Conservation (phyloP, 2,797 vertebrate species). For the Micropoecilia bifurca region DNA sequence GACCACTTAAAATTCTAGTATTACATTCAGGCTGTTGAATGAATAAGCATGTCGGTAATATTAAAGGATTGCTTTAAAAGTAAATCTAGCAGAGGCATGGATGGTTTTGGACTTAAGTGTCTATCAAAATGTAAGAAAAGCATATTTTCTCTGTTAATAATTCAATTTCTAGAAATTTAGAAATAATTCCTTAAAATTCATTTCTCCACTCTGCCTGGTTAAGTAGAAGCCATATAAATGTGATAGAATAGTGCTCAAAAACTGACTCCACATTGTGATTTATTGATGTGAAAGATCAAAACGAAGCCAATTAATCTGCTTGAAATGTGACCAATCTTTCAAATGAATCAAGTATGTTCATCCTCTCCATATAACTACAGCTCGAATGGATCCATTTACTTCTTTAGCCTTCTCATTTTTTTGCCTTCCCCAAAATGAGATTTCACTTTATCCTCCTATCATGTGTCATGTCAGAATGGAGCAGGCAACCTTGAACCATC, state of each 20-base stretch:
- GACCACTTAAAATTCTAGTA: not conserved
- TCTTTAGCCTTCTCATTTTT: slow-evolving; percentile 41
- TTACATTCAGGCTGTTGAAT: not conserved
- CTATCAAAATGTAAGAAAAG: slow-evolving; percentile 4
- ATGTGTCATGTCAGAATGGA: slow-evolving; percentile 52
- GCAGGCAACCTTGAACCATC: slow-evolving; percentile 52
- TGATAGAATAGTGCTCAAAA: slow-evolving; percentile 37
- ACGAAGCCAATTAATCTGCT: slow-evolving; percentile 31
- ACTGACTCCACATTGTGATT: slow-evolving; percentile 21
- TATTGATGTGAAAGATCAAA: slow-evolving; percentile 16
- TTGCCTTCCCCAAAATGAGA: slow-evolving; percentile 58
- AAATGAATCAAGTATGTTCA: slow-evolving; percentile 39
- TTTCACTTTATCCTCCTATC: slow-evolving; percentile 58
- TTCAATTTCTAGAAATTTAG: not conserved
- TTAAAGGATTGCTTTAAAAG: not conserved
- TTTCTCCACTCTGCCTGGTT: slow-evolving; percentile 27
- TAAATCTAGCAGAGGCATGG: not conserved
- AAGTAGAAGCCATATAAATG: slow-evolving; percentile 24
- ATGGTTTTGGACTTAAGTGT: not conserved
- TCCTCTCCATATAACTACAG: slow-evolving; percentile 18
- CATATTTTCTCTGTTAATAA: slow-evolving; percentile 14
- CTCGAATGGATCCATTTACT: slow-evolving; percentile 60
- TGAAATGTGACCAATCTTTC: slow-evolving; percentile 38
- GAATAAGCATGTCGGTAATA: not conserved
- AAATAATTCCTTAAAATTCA: not conserved